Percentiles rank a stretch among this genome's conserved stretches.
These are phyloP conservation scores for Cyrtodaria siliqua DNA, from an alignment of 2,888 invertebrate species.

Conservation along the genomic window DNA sequence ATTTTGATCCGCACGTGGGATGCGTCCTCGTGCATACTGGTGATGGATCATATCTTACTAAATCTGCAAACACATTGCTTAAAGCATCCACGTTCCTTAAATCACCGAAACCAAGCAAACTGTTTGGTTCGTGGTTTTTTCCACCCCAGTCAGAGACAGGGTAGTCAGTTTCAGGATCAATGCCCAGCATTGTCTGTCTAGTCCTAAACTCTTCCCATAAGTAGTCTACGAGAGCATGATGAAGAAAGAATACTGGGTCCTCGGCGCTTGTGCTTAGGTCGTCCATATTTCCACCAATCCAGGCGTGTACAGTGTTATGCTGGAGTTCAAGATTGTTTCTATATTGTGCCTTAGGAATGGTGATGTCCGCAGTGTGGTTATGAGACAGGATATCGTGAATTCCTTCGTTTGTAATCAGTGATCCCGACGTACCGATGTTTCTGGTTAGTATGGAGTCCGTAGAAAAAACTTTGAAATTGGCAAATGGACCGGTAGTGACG, in stretches of 20 bases:
- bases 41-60: slow-evolving; percentile 56
- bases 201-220: slow-evolving; percentile 66
- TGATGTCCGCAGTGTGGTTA: slow-evolving; percentile 54
- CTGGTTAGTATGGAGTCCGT: slow-evolving; percentile 53
- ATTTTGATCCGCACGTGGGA: slow-evolving; percentile 59
- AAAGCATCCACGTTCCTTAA: slow-evolving; percentile 60
- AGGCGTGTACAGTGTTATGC: slow-evolving; percentile 58
- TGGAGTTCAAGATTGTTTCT: slow-evolving; percentile 59
- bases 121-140: slow-evolving; percentile 44
- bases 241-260: slow-evolving; percentile 67
- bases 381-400: slow-evolving; percentile 57
- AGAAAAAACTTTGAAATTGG: slow-evolving; percentile 49
- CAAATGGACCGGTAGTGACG: slow-evolving; percentile 63
- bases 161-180: slow-evolving; percentile 58
- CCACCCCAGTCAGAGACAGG: slow-evolving; percentile 45
- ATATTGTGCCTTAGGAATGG: slow-evolving; percentile 46
- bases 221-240: slow-evolving; percentile 66
- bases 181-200: slow-evolving; percentile 47
- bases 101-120: slow-evolving; percentile 55
- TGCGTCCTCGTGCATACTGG: slow-evolving; percentile 49
- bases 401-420: slow-evolving; percentile 54
- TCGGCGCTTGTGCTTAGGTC: slow-evolving; percentile 61
- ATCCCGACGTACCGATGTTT: slow-evolving; percentile 58
- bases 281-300: slow-evolving; percentile 68
- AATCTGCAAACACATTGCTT: slow-evolving; percentile 57